Evolutionary conservation across 2,888 invertebrate genomes (phyloP).

Genomic region (Ctena decussata): DNA sequence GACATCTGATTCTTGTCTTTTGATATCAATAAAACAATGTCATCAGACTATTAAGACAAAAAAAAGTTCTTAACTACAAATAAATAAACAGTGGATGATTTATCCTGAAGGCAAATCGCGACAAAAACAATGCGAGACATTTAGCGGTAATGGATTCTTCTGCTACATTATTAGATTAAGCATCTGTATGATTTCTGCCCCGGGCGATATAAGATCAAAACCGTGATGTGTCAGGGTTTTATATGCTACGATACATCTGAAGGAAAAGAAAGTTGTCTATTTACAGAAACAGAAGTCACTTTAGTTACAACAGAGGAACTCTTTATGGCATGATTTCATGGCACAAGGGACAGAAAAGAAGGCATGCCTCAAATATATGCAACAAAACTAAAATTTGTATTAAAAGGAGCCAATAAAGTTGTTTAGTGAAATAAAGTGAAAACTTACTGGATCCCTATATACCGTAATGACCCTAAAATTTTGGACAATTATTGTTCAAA

Average conservation of each 20-base stretch:
- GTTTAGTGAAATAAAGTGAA: no score
- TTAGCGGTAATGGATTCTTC: constrained; percentile 1
- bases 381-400: no score
- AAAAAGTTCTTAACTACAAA: neutral
- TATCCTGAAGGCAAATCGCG: neutral
- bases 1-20: constrained; percentile 1
- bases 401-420: no score
- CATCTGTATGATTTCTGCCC: constrained; percentile 6
- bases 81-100: neutral
- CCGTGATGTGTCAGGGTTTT: neutral
- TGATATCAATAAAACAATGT: constrained; percentile 5
- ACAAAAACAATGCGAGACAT: constrained; percentile 14
- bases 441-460: no score
- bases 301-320: no score
- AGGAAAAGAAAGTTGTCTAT: neutral
- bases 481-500: no score
- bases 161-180: constrained; percentile 14
- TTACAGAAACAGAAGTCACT: neutral
- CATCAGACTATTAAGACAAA: neutral
- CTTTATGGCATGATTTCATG: no score
- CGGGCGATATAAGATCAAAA: neutral
- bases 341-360: no score
- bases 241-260: neutral
- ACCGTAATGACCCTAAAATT: no score
- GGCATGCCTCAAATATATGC: no score